Evolutionary conservation across 2,888 invertebrate genomes (phyloP).

Genomic region (Tanaodytes sp.): DNA sequence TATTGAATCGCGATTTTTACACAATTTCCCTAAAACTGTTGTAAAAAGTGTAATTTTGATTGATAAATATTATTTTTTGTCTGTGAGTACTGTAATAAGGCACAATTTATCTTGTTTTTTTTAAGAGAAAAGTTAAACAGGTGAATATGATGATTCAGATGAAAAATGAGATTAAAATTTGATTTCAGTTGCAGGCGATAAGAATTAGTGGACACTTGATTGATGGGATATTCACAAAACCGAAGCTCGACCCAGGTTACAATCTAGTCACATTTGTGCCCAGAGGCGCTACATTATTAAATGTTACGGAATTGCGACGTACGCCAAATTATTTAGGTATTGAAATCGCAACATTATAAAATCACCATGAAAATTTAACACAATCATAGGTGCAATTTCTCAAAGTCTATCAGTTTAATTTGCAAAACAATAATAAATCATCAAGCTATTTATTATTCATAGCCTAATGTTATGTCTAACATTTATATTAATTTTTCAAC

Average conservation of each 20-base stretch:
- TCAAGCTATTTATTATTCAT: too few species aligned
- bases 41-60: too few species aligned
- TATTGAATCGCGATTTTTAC: too few species aligned
- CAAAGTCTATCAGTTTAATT: neutral
- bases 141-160: neutral
- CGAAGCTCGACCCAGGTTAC: constrained; percentile 86
- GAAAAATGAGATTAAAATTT: neutral
- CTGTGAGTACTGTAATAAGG: too few species aligned
- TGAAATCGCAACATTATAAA: neutral
- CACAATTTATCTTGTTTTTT: too few species aligned
- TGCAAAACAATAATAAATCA: neutral
- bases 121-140: neutral
- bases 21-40: too few species aligned
- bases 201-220: constrained; percentile 78
- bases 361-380: neutral
- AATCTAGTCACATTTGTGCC: constrained; percentile 88
- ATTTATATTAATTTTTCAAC: too few species aligned
- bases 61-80: too few species aligned
- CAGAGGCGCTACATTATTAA: constrained; percentile 87
- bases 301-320: constrained; percentile 86
- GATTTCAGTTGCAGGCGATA: constrained; percentile 48
- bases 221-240: constrained; percentile 87
- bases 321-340: constrained; percentile 89
- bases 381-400: neutral
- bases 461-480: too few species aligned